phyloP scores from a whole-genome alignment of 1,140 invertebrate genomes.

The Diplogasteroides magnus region DNA sequence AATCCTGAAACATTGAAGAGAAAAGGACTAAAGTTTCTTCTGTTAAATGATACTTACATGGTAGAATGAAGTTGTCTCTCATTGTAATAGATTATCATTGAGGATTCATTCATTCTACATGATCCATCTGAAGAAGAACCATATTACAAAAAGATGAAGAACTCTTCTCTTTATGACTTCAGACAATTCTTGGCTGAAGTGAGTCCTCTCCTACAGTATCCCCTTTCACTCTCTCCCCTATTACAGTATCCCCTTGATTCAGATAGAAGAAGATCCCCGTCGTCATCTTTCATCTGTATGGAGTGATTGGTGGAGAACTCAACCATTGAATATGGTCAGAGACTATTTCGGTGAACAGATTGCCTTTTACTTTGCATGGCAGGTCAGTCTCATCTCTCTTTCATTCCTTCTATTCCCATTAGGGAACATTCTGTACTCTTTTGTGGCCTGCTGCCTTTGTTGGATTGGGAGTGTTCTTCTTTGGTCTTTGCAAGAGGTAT shows the following conservation, averaged over 20 bases:
- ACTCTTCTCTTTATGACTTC: background rate
- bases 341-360: conserved; percentile 30
- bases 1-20: conserved; percentile 18
- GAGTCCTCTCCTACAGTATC: background rate
- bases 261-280: conserved; percentile 1
- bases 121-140: conserved; percentile 6
- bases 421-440: conserved; percentile 22
- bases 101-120: conserved; percentile 1
- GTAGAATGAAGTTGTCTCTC: conserved; percentile 1
- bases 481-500: conserved; percentile 20
- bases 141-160: conserved; percentile 20
- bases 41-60: conserved; percentile 23
- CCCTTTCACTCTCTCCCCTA: background rate
- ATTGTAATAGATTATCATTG: background rate
- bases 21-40: conserved; percentile 18
- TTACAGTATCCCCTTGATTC: background rate
- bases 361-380: conserved; percentile 31
- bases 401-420: background rate
- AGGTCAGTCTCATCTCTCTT: background rate
- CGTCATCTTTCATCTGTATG: background rate
- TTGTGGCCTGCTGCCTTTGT: conserved; percentile 24
- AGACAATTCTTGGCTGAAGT: conserved; percentile 17
- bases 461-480: conserved; percentile 24
- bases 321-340: conserved; percentile 20
- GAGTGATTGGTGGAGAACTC: conserved; percentile 17